Percentiles rank a stretch among this genome's conserved stretches.
phyloP scores from a whole-genome alignment of 2,888 invertebrate genomes.

The Apamea sordens region DNA sequence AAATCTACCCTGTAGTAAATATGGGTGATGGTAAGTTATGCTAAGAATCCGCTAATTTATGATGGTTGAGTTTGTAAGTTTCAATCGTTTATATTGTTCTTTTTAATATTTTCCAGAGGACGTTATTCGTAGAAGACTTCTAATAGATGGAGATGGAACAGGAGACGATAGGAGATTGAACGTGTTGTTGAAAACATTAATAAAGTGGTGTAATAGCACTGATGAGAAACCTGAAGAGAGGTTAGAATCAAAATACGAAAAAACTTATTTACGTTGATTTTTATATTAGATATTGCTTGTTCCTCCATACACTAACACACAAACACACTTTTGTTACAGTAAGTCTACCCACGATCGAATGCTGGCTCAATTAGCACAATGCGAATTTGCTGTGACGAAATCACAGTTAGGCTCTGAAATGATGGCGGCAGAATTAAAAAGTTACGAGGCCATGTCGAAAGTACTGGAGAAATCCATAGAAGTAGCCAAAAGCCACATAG shows the following conservation, averaged over 20 bases:
- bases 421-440: constrained; percentile 95
- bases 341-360: constrained; percentile 94
- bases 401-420: constrained; percentile 94
- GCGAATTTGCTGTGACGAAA: constrained; percentile 96
- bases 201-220: constrained; percentile 94
- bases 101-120: constrained; percentile 92
- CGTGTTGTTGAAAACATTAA: constrained; percentile 94
- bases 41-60: neutral
- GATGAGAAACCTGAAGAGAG: constrained; percentile 92
- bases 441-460: constrained; percentile 94
- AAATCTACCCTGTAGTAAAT: constrained; percentile 6
- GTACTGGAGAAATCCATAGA: constrained; percentile 95
- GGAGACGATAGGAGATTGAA: constrained; percentile 98
- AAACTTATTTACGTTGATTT: neutral
- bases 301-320: neutral
- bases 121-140: constrained; percentile 96
- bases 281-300: neutral
- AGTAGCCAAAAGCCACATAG: constrained; percentile 94
- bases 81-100: neutral
- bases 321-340: constrained; percentile 79
- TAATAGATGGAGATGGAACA: constrained; percentile 99
- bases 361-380: constrained; percentile 95
- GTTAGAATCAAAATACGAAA: constrained; percentile 78
- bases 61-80: neutral
- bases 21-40: constrained; percentile 74